Conservation (phyloP, 2,888 invertebrate genomes). For the Ellobium chinense region DNA sequence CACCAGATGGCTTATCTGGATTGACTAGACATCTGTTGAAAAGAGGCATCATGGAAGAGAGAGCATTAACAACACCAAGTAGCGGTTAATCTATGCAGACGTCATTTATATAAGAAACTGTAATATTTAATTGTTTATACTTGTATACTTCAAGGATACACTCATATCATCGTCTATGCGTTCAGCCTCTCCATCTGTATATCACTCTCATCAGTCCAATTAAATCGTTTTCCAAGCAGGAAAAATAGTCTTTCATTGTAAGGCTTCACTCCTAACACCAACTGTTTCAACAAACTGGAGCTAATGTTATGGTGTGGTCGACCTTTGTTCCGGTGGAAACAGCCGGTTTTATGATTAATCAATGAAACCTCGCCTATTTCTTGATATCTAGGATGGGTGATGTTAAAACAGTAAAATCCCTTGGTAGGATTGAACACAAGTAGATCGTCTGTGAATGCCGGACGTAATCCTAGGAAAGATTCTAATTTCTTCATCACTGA, state of each 20-base stretch:
- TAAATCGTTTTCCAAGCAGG: neutral
- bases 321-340: neutral
- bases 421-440: conserved; percentile 11
- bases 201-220: conserved; percentile 20
- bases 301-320: conserved; percentile 5
- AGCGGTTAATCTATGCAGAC: too few relatives aligned
- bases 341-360: neutral
- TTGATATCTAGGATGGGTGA: neutral
- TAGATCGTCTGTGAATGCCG: neutral
- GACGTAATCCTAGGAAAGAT: neutral
- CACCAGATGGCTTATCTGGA: too few relatives aligned
- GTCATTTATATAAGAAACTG: too few relatives aligned
- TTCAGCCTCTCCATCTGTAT: too few relatives aligned
- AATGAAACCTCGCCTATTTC: neutral
- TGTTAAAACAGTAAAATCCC: conserved; percentile 32
- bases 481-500: neutral
- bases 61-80: too few relatives aligned
- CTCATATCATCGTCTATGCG: too few relatives aligned
- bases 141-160: too few relatives aligned
- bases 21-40: too few relatives aligned
- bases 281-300: neutral
- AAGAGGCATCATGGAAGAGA: too few relatives aligned
- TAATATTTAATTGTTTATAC: too few relatives aligned
- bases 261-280: neutral
- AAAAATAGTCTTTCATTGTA: conserved; percentile 3